Evolutionary conservation across 2,888 invertebrate genomes (phyloP).

Genomic region (Sesia apiformis): DNA sequence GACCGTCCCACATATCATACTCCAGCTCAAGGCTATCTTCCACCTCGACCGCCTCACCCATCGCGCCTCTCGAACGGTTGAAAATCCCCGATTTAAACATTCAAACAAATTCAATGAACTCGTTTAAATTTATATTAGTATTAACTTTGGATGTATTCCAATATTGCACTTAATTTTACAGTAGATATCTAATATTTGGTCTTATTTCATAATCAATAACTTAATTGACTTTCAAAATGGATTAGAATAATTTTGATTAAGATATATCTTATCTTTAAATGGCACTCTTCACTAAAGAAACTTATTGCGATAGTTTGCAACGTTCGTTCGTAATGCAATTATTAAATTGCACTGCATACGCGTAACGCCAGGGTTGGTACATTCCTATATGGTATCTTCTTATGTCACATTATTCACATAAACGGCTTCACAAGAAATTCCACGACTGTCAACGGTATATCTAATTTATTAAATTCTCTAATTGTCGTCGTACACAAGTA

Average conservation of each 20-base stretch:
- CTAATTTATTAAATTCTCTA: constrained; percentile 17
- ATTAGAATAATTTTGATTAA: constrained; percentile 45
- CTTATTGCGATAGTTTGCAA: neutral
- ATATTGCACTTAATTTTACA: constrained; percentile 41
- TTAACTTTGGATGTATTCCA: constrained; percentile 57
- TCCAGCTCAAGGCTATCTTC: constrained; percentile 81
- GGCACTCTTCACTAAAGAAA: constrained; percentile 36
- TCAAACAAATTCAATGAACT: constrained; percentile 26
- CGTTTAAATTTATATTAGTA: constrained; percentile 18
- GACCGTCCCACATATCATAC: constrained; percentile 92
- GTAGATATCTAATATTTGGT: constrained; percentile 15
- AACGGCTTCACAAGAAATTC: constrained; percentile 2
- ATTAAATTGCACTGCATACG: constrained; percentile 22
- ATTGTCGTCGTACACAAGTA: constrained; percentile 66
- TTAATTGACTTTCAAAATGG: constrained; percentile 42
- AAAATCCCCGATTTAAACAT: constrained; percentile 67
- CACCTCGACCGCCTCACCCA: constrained; percentile 61
- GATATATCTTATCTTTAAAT: constrained; percentile 51
- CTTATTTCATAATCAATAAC: constrained; percentile 24
- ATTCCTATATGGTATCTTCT: constrained; percentile 18
- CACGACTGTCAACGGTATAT: neutral
- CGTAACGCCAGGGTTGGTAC: constrained; percentile 5
- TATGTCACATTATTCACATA: constrained; percentile 45
- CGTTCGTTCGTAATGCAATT: constrained; percentile 21
- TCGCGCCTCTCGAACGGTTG: constrained; percentile 54